Evolutionary conservation across 92 coral and sea anemone genomes (phyloP).

Genomic region (Porites evermanni): DNA sequence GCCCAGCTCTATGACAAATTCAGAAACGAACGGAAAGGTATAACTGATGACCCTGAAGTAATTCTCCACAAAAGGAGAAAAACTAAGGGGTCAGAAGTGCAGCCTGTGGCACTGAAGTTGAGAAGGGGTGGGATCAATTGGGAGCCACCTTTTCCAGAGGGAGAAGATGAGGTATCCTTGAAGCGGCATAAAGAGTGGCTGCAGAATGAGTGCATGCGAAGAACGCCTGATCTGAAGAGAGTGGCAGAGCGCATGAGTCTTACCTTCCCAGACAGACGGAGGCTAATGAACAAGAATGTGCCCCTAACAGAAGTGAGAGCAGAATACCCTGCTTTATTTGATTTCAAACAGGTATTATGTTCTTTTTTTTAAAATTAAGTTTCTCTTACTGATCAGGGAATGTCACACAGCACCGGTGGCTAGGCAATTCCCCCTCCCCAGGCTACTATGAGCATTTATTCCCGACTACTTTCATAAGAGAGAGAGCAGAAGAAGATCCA

Average conservation of each 20-base stretch:
- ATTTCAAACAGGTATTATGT: not conserved
- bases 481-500: too few relatives aligned
- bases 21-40: conserved; percentile 61
- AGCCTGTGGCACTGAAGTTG: conserved; percentile 44
- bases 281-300: conserved; percentile 53
- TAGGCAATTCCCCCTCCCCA: too few relatives aligned
- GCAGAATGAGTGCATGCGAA: conserved; percentile 37
- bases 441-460: too few relatives aligned
- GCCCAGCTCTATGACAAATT: conserved; percentile 73
- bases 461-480: too few relatives aligned
- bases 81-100: conserved; percentile 2
- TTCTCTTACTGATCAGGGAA: too few relatives aligned
- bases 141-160: conserved; percentile 78
- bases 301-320: conserved; percentile 38
- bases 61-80: conserved; percentile 49
- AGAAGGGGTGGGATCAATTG: conserved; percentile 68
- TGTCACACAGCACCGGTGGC: too few relatives aligned
- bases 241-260: conserved; percentile 56
- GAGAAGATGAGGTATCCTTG: conserved; percentile 71
- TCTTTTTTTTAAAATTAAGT: too few relatives aligned
- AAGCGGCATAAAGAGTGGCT: conserved; percentile 58
- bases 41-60: conserved; percentile 66
- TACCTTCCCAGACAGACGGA: conserved; percentile 57
- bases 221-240: conserved; percentile 55
- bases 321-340: conserved; percentile 57